Base-by-base conservation (phyloP, 2,113 vertebrate species). In the Recurvirostra avosetta region DNA sequence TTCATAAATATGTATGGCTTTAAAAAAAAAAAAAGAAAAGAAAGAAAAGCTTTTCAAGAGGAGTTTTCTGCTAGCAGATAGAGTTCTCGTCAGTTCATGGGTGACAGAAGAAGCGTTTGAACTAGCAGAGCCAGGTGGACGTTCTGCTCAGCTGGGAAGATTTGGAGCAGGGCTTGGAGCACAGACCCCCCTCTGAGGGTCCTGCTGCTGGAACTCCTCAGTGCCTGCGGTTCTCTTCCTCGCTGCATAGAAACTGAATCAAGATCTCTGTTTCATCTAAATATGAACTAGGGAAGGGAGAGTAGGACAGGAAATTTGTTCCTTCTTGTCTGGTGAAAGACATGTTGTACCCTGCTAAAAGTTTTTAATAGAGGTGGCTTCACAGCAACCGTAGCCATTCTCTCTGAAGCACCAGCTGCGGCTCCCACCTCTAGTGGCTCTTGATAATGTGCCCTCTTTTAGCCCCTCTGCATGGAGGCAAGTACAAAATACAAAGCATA, bases 121-220 rank as follows among this genome's bases (percentile, higher is more conserved):
- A 34, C 0, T 2, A 36, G 25, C 38, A 65, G 72, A 81, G 43
- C 9, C 14, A 14, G 50, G 9, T 26, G 75, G 3, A 1, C 0
- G 6, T 34, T 6, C 11, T 50, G 80, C 55, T 40, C 16, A 40
- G 40, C 40, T 40, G 40, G 40, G 27, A 12, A 34, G 32, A 7
- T 36, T n/a, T 47, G 67, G 67, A 47, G 23, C 43, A 55, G 18
- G 4, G 3, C 12, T 58, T 29, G 20, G 49, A 20, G 38, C n/a
- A 14, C 14, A 41, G 34, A n/a, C 43, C 27, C 21, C 8, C n/a
- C 8, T 40, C 29, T 3, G 15, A 52, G 34, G 22, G 18, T n/a
- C n/a, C 10, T 62, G 21, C 2, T 8, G 26, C 82, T 62, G 50
- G 4, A 15, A 2, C 14, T 30, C 4, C 26, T 7, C 5, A 4